These are phyloP conservation scores for Sarcophaga peregrina DNA, from an alignment of 1,140 invertebrate species.

Conservation along the genomic window DNA sequence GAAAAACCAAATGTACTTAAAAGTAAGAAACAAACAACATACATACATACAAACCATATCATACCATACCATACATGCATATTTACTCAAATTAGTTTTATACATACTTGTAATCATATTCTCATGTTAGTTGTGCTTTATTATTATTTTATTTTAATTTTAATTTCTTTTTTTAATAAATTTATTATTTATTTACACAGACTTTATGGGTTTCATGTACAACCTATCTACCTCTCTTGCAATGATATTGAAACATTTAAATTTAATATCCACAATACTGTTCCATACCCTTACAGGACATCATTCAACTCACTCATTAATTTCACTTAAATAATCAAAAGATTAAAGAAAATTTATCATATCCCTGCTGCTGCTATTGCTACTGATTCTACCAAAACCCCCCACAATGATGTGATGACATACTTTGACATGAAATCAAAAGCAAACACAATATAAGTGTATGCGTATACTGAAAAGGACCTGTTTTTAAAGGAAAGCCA, in stretches of 20 bases:
- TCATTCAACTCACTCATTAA: conserved; percentile 22
- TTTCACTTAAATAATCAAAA: conserved; percentile 45
- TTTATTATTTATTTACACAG: conserved; percentile 19
- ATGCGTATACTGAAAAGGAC: background rate
- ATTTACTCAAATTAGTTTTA: conserved; percentile 19
- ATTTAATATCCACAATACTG: background rate
- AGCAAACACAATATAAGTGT: conserved; percentile 26
- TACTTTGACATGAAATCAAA: conserved; percentile 39
- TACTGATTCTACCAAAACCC: background rate
- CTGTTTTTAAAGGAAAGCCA: background rate
- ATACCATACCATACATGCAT: background rate
- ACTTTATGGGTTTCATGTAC: background rate
- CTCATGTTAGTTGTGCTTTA: conserved; percentile 4
- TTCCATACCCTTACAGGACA: background rate
- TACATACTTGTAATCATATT: background rate
- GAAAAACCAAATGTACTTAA: background rate
- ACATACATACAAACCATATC: background rate
- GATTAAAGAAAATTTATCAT: conserved; percentile 25
- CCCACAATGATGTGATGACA: conserved; percentile 33
- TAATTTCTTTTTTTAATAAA: background rate
- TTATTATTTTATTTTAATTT: background rate
- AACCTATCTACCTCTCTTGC: background rate
- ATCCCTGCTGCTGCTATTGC: background rate
- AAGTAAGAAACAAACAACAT: background rate
- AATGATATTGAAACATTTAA: background rate